Evolutionary conservation across 2,113 vertebrate genomes (phyloP), one percentile per base, ranked within the genome.

Genomic region (Mugil cephalus): DNA sequence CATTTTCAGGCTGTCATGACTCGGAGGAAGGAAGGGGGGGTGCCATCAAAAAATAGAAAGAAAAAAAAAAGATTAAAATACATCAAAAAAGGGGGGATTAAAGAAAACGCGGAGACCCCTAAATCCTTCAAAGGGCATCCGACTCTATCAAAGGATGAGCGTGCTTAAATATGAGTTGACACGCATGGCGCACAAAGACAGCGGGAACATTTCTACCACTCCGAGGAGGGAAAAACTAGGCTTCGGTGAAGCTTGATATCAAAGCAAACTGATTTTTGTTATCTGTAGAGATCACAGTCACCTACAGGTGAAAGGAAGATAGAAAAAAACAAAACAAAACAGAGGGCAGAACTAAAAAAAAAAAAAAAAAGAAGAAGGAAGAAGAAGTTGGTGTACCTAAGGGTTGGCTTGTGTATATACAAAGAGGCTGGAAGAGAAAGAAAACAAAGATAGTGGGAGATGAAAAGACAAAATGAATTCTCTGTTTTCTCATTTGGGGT

Each of bases 81-180:
- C 82, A 85, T 89, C n/a, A 83, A 90, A 87, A 80, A 86, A 88
- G 34, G 40, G 34, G 40, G 82, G 79, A 91, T 92, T 90, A 87
- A 82, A 85, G 77, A 70, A 55, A 69, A 59, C 65, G 65, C 69
- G 50, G 51, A 87, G 77, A 66, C 73, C 61, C 83, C 19, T 74
- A 84, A 90, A 86, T 69, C 82, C 85, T 74, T 84, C 76, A 83
- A 83, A 90, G 79, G 71, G 46, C 13, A 12, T 69, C 77, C 24
- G 34, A 68, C 69, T 67, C 45, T 46, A 82, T 87, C 73, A 80
- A 63, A 90, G 56, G 58, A 83, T 66, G 78, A 84, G 71, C 62
- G 53, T 13, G 74, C 74, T 69, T 55, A 71, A 88, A 88, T 77
- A 35, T 34, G 80, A 83, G 72, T 58, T 4, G 81, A 84, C 84